phyloP scores from a whole-genome alignment of 2,888 invertebrate species.

The Idaea aversata region DNA sequence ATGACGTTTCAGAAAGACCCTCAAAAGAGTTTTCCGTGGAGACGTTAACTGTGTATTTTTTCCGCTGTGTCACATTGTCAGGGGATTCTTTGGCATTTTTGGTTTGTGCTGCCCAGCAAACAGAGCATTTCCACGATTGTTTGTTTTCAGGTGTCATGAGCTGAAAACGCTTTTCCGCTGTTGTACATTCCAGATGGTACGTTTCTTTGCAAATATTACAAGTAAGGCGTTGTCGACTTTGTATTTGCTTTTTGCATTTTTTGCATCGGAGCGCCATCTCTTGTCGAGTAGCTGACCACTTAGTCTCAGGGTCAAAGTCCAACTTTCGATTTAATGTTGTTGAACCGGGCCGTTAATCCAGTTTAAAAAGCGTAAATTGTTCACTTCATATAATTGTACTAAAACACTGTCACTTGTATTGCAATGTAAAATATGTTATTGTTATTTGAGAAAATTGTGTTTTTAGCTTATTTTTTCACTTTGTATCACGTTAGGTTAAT shows the following conservation, averaged over 20 bases:
- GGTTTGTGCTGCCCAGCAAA: not conserved
- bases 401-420: not conserved
- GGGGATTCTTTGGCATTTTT: not conserved
- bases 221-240: not conserved
- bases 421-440: not conserved
- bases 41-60: not conserved
- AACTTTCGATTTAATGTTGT: not conserved
- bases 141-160: not conserved
- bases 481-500: not conserved
- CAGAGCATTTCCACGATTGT: not conserved
- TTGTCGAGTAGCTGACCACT: not conserved
- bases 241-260: conserved; percentile 1
- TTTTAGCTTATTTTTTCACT: not conserved
- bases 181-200: not conserved
- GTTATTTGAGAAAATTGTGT: not conserved
- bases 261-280: not conserved
- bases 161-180: not conserved
- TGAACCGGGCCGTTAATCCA: not conserved
- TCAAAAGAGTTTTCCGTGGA: not conserved
- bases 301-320: not conserved
- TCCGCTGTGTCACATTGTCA: not conserved
- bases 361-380: not conserved
- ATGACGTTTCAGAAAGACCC: not conserved
- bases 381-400: not conserved
- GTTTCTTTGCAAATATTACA: not conserved